Conservation (phyloP, 2,797 vertebrate genomes). For the Muscicapa striata region DNA sequence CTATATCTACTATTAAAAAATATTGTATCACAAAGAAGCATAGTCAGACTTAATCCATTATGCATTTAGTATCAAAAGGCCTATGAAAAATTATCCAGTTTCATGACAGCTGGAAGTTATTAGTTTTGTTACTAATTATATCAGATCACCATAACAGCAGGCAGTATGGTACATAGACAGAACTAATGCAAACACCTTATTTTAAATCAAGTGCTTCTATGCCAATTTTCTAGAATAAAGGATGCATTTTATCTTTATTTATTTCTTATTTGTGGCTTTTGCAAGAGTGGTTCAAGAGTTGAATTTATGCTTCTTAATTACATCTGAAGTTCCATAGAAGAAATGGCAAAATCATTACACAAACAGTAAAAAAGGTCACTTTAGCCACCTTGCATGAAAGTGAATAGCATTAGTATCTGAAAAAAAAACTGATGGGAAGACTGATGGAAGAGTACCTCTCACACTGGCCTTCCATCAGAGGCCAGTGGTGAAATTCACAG, state of each 20-base stretch:
- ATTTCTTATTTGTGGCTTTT: background rate
- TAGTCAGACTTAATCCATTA: background rate
- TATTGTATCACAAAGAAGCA: background rate
- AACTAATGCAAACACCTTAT: rapidly evolving
- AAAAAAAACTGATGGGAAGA: background rate
- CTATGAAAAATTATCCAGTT: background rate
- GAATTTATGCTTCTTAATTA: background rate
- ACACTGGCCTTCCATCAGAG: background rate
- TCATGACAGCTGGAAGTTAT: background rate
- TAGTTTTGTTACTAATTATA: background rate
- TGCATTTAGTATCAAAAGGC: background rate
- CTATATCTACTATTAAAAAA: background rate
- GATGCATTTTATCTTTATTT: background rate
- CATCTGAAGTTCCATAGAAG: background rate
- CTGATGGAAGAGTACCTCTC: background rate
- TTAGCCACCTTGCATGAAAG: background rate
- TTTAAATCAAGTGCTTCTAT: background rate
- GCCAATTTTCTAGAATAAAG: background rate
- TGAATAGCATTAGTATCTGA: background rate
- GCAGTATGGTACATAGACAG: background rate
- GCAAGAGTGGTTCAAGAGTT: background rate
- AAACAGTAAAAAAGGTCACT: rapidly evolving
- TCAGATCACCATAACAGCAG: background rate
- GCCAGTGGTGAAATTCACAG: background rate
- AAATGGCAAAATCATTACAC: background rate